These are phyloP conservation scores for Apoda limacodes DNA, from an alignment of 2,888 invertebrate genomes.

Conservation along the genomic window DNA sequence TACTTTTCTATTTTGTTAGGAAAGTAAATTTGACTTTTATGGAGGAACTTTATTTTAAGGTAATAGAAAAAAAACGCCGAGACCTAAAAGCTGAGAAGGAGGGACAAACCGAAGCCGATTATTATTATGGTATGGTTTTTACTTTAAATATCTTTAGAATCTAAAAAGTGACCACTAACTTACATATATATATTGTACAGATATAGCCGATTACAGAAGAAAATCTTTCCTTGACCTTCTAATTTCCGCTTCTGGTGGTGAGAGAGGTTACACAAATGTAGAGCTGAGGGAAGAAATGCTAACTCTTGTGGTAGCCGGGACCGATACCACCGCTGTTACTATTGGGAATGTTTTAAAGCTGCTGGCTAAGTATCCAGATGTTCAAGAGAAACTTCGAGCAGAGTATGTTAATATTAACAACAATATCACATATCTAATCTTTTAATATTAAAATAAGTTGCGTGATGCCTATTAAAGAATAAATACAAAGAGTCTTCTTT, in stretches of 20 bases:
- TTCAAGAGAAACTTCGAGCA: conserved; percentile 9
- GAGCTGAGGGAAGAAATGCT: conserved; percentile 69
- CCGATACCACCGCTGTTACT: conserved; percentile 54
- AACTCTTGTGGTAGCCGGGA: conserved; percentile 66
- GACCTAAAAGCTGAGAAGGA: conserved; percentile 30
- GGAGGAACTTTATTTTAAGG: conserved; percentile 33
- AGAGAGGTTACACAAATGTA: conserved; percentile 52
- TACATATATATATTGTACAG: conserved; percentile 21
- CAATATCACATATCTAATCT: no score
- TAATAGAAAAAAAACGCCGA: conserved; percentile 36
- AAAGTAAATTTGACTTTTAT: no score
- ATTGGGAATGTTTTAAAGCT: conserved; percentile 46
- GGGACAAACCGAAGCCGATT: conserved; percentile 30
- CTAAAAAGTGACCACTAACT: background rate
- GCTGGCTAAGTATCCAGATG: conserved; percentile 29
- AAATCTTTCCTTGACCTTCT: conserved; percentile 65
- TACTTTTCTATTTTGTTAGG: no score
- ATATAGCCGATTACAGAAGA: conserved; percentile 31
- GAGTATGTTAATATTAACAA: conserved; percentile 12
- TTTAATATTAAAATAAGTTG: no score
- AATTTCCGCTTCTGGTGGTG: conserved; percentile 52
- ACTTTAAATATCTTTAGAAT: conserved; percentile 1
- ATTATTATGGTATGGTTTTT: conserved; percentile 34
- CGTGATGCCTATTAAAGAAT: no score
- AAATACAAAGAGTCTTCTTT: no score